Conservation (phyloP, 2,797 vertebrate species). For the Tangara arthus region DNA sequence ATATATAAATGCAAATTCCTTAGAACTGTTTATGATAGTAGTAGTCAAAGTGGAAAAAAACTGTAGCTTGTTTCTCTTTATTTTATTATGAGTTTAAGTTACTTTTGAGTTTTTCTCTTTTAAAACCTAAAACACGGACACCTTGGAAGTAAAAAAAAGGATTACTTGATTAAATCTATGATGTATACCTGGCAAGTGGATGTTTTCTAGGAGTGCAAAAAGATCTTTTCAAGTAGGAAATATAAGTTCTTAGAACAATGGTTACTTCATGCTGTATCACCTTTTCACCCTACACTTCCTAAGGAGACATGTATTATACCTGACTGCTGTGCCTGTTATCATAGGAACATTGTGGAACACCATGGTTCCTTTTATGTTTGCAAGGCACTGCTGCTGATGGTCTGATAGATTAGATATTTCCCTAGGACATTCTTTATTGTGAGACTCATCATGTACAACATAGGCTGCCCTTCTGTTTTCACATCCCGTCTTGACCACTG, state of each 20-base stretch:
- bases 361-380: background rate
- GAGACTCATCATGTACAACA: background rate
- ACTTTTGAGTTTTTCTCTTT: background rate
- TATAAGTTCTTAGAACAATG: background rate
- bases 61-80: background rate
- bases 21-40: slow-evolving; percentile 5
- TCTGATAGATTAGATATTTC: background rate
- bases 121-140: slow-evolving; percentile 14
- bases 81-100: slow-evolving; percentile 28
- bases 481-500: background rate
- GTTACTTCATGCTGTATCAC: background rate
- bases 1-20: background rate
- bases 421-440: background rate
- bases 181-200: background rate
- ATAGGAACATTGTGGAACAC: background rate
- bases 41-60: background rate
- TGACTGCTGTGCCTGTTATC: background rate
- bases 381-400: background rate
- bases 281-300: background rate
- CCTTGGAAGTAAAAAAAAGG: background rate
- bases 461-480: background rate
- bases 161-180: background rate
- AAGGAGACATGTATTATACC: background rate
- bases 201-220: background rate
- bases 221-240: background rate